phyloP scores from a whole-genome alignment of 2,888 invertebrate species.

The Drosophila kanekoi region DNA sequence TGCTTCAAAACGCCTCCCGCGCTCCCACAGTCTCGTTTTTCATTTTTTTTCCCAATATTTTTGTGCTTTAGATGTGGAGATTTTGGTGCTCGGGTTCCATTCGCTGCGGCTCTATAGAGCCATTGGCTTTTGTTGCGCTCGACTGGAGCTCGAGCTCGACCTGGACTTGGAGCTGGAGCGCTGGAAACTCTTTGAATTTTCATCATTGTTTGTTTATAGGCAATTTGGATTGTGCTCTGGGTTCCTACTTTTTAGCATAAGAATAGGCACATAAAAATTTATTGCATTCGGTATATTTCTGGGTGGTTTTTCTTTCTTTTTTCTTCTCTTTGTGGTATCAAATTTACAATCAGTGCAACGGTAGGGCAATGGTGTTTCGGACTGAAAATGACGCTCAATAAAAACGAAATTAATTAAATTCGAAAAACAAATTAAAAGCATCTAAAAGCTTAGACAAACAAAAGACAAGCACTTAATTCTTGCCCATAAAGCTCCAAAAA shows the following conservation, averaged over 20 bases:
- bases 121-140: conserved; percentile 70
- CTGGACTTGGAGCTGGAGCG: conserved; percentile 26
- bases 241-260: conserved; percentile 68
- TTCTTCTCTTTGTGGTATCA: conserved; percentile 13
- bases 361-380: conserved; percentile 27
- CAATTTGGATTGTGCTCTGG: conserved; percentile 46
- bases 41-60: conserved; percentile 25
- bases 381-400: conserved; percentile 37
- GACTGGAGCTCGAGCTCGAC: conserved; percentile 40
- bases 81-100: conserved; percentile 28
- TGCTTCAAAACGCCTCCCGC: conserved; percentile 71
- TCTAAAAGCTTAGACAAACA: conserved; percentile 42
- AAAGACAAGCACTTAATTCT: conserved; percentile 49
- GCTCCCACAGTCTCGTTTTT: conserved; percentile 67
- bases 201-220: conserved; percentile 75
- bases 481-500: conserved; percentile 33
- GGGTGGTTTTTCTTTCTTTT: conserved; percentile 58
- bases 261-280: conserved; percentile 70
- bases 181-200: conserved; percentile 43
- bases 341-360: conserved; percentile 41
- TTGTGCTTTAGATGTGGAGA: conserved; percentile 23
- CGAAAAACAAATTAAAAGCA: conserved; percentile 54
- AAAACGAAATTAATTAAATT: conserved; percentile 64
- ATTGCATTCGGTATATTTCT: conserved; percentile 54
- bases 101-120: conserved; percentile 69